Evolutionary conservation across 2,113 vertebrate genomes (phyloP).

Genomic region (Pogonocichla stellata): DNA sequence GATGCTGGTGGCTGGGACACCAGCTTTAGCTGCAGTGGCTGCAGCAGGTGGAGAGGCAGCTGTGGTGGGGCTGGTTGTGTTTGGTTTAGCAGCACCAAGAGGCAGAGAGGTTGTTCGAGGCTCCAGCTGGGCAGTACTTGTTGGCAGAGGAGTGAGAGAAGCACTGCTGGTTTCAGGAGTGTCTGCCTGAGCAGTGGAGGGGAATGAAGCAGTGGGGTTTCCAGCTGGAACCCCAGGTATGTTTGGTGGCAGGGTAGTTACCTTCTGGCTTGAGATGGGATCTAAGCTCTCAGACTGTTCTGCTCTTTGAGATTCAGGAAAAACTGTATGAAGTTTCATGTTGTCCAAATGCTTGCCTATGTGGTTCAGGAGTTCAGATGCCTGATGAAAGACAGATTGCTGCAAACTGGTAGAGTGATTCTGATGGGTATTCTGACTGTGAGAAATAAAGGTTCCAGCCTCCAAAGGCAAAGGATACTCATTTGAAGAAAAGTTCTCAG

Average conservation of each 20-base stretch:
- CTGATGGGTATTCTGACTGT: background rate
- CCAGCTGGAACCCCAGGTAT: accelerated
- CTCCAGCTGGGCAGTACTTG: background rate
- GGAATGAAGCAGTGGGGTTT: background rate
- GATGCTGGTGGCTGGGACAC: background rate
- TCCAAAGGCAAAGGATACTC: background rate
- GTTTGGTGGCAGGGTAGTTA: background rate
- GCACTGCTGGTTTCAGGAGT: background rate
- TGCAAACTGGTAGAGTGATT: background rate
- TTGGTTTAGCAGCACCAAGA: background rate
- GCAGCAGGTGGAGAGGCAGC: background rate
- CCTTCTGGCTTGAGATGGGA: background rate
- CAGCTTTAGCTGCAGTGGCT: background rate
- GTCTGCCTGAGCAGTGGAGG: background rate
- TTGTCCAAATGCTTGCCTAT: background rate
- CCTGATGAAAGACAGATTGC: background rate
- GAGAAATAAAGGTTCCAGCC: background rate
- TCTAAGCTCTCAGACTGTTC: background rate
- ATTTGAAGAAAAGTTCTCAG: background rate
- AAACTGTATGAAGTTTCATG: background rate
- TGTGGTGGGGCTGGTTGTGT: background rate
- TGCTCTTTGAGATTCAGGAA: background rate
- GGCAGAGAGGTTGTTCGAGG: background rate
- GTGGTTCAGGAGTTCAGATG: background rate
- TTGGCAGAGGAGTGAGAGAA: background rate